Percentiles rank a stretch among this genome's conserved stretches.
Conservation (phyloP, 2,888 invertebrate species). For the Andrena praecox region DNA sequence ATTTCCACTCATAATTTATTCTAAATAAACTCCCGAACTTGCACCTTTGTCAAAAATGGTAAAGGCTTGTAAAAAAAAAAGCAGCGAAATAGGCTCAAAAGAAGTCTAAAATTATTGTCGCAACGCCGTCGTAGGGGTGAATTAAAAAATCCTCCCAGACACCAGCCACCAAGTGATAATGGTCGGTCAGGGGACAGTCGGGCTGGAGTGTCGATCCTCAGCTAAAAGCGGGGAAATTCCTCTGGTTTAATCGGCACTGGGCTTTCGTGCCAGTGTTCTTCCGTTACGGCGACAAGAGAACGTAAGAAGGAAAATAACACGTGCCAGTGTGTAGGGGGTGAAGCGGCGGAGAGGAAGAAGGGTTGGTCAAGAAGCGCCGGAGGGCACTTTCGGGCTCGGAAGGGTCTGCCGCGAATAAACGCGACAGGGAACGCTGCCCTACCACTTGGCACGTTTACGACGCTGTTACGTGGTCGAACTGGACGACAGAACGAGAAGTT, state of each 20-base stretch:
- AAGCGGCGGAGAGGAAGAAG: slow-evolving; percentile 1
- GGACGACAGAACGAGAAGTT: too few species aligned
- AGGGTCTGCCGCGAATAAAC: slow-evolving; percentile 58
- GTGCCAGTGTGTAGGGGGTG: slow-evolving; percentile 21
- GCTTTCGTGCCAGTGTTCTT: slow-evolving; percentile 27
- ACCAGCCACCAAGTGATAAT: slow-evolving; percentile 24
- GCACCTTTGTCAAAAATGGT: too few species aligned
- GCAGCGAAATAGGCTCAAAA: not conserved
- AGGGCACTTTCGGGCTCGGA: slow-evolving; percentile 54
- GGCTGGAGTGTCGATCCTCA: slow-evolving; percentile 22
- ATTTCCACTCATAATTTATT: too few species aligned
- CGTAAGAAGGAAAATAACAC: slow-evolving; percentile 54
- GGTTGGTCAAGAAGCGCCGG: slow-evolving; percentile 61
- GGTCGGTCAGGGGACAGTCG: slow-evolving; percentile 23
- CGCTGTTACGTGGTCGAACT: slow-evolving; percentile 5
- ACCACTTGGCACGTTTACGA: slow-evolving; percentile 59
- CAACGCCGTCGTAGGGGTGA: not conserved
- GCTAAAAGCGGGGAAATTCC: slow-evolving; percentile 31
- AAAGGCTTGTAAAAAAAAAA: not conserved
- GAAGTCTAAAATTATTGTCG: not conserved
- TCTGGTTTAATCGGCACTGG: slow-evolving; percentile 44
- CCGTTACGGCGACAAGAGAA: slow-evolving; percentile 23
- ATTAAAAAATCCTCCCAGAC: slow-evolving; percentile 10
- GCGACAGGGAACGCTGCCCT: slow-evolving; percentile 51
- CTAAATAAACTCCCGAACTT: too few species aligned